Conservation (phyloP, 1,140 invertebrate genomes). For the Mycetomoellerius zeteki region DNA sequence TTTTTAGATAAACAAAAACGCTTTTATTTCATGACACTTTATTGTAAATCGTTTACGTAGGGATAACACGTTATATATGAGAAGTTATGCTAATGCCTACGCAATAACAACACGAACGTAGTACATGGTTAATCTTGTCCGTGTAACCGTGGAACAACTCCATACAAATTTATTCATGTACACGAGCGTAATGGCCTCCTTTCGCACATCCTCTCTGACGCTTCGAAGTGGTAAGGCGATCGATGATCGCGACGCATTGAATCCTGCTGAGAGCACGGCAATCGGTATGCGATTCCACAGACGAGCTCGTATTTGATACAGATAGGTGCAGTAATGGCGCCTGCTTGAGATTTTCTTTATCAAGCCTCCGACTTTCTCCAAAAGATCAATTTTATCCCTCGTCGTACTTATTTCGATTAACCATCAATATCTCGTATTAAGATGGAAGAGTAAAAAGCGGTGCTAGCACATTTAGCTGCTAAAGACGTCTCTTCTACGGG, state of each 20-base stretch:
- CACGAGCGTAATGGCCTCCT: slow-evolving; percentile 53
- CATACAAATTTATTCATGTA: slow-evolving; percentile 56
- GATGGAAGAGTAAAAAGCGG: not conserved
- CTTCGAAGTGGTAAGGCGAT: slow-evolving; percentile 38
- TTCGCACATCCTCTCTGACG: not conserved
- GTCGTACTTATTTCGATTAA: not conserved
- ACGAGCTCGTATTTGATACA: slow-evolving; percentile 15
- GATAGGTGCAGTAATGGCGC: slow-evolving; percentile 30
- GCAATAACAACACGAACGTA: slow-evolving; percentile 19
- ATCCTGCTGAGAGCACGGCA: slow-evolving; percentile 1
- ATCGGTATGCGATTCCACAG: slow-evolving; percentile 34
- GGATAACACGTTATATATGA: slow-evolving; percentile 7
- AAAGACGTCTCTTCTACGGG: not conserved
- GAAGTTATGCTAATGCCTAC: slow-evolving; percentile 18
- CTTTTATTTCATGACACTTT: not conserved
- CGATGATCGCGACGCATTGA: slow-evolving; percentile 51
- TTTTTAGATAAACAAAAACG: not conserved
- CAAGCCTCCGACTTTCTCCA: not conserved
- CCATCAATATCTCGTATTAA: slow-evolving; percentile 28
- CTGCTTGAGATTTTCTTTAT: not conserved
- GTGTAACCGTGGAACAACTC: slow-evolving; percentile 41
- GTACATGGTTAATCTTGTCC: slow-evolving; percentile 39
- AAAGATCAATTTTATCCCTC: slow-evolving; percentile 13
- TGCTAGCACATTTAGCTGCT: too few relatives aligned
- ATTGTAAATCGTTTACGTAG: not conserved